These are phyloP conservation scores for Aricia agestis DNA, from an alignment of 1,140 invertebrate genomes.

Conservation along the genomic window DNA sequence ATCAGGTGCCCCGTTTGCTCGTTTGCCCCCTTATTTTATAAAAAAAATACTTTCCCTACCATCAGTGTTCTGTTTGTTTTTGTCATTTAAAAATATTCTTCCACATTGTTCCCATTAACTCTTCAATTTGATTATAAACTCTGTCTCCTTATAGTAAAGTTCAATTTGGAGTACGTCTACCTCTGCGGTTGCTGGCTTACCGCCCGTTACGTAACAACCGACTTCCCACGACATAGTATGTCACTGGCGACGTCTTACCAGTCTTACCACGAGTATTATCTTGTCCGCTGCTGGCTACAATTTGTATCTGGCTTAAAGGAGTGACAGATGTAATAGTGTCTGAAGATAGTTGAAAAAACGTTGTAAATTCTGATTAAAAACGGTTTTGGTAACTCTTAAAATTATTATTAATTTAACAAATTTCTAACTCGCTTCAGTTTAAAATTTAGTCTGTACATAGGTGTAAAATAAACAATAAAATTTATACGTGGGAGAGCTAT, in stretches of 20 bases:
- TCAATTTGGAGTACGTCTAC: not conserved
- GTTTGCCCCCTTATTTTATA: too few relatives aligned
- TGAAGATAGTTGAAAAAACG: not conserved
- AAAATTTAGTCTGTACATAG: too few relatives aligned
- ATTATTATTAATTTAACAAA: too few relatives aligned
- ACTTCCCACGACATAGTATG: not conserved
- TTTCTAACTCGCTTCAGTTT: too few relatives aligned
- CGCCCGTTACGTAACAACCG: constrained; percentile 21
- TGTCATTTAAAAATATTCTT: too few relatives aligned
- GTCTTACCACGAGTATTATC: not conserved
- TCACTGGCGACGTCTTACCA: constrained; percentile 4
- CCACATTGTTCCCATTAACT: not conserved
- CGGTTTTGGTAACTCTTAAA: too few relatives aligned
- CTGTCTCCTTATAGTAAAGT: not conserved
- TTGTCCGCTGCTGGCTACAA: not conserved
- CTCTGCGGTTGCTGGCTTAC: constrained; percentile 7
- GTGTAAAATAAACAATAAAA: too few relatives aligned
- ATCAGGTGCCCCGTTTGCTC: too few relatives aligned
- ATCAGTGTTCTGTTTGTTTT: too few relatives aligned
- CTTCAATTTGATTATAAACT: not conserved
- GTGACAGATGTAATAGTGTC: not conserved
- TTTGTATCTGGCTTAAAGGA: not conserved
- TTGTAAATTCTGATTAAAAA: not conserved
- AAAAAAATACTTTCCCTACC: too few relatives aligned
- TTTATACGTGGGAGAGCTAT: too few relatives aligned